Evolutionary conservation across 2,797 vertebrate species (phyloP).

Genomic region (Arnoldichthys spilopterus): DNA sequence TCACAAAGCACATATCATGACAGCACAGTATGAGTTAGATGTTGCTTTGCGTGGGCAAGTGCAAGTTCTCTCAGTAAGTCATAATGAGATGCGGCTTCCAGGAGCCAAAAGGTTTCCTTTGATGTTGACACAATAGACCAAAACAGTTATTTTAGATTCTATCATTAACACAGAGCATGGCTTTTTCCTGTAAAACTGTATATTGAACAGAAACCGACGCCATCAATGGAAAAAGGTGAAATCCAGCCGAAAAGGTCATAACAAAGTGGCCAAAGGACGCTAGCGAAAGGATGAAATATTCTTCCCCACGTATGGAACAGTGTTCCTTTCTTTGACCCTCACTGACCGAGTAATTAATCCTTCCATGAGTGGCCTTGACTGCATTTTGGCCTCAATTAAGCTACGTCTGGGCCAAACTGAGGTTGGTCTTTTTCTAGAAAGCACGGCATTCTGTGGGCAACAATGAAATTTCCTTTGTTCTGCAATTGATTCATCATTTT

Average conservation of each 20-base stretch:
- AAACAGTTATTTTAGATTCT: conserved; percentile 36
- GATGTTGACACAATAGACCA: conserved; percentile 38
- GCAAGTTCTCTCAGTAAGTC: conserved; percentile 19
- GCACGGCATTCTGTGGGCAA: background rate
- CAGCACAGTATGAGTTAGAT: conserved; percentile 33
- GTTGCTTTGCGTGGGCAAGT: conserved; percentile 20
- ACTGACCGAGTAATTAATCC: conserved; percentile 12
- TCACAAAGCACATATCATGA: conserved; percentile 34
- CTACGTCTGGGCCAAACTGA: background rate
- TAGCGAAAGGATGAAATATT: background rate
- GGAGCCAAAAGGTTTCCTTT: conserved; percentile 7
- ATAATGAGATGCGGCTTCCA: conserved; percentile 5
- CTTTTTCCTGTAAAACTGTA: conserved; percentile 21
- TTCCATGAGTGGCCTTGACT: background rate
- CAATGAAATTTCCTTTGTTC: too few relatives aligned
- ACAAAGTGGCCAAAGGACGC: background rate
- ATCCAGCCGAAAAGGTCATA: background rate
- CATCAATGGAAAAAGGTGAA: background rate
- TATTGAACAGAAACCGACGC: conserved; percentile 3
- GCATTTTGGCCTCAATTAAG: background rate
- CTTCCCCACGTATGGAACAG: background rate
- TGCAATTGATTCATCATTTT: background rate
- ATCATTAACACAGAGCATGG: conserved; percentile 6
- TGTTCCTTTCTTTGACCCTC: background rate
- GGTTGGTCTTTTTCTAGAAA: background rate